Evolutionary conservation across 2,113 vertebrate species (phyloP), one percentile per base, ranked within the genome.

Genomic region (Polypterus bichir): DNA sequence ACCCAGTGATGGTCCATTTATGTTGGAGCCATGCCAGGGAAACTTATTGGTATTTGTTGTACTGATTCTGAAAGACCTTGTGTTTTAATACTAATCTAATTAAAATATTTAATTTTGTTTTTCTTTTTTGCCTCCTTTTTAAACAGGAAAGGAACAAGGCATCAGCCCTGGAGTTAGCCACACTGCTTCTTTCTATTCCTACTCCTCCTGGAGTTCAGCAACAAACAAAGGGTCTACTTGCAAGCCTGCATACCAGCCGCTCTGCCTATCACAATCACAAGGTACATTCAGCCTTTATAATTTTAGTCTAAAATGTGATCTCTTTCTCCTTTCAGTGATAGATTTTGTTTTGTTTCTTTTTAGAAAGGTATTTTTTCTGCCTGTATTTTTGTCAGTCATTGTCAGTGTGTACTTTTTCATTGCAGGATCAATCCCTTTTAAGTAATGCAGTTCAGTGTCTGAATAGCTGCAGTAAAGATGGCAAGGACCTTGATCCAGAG

Each of bases 231-330:
- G 94, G 91, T 59, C 92, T 99, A 7, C 74, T 99, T 76, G 94
- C 96, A 44, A 97, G 96, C 71, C 73, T 99, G 70, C 95, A 99
- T 76, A 95, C 91, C 71, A 99, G 92, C 76, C 91, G 96, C 66
- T 94, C 90, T 0, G 92, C 93, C 1, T 97, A 99, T 73, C 96
- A 99, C 76, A 99, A 93, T 81, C 95, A 98, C 82, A 99, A 99
- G 91, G 96, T 98, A 78, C 64, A 51, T 1, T 0, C 0, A 11
- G 6, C 11, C 27, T 27, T 27, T 27, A 27, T 27, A 27, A 27
- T 27, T 27, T 27, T 27, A 27, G 27, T 27, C 27, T 27, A 27
- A 27, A 27, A 27, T 27, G 27, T 27, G 27, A 27, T 27, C 27
- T 27, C 27, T 27, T 27, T 27, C 27, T 2, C 27, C 27, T 27